These are phyloP conservation scores for Rhogogaster chlorosoma DNA, from an alignment of 2,888 invertebrate species.

Conservation along the genomic window DNA sequence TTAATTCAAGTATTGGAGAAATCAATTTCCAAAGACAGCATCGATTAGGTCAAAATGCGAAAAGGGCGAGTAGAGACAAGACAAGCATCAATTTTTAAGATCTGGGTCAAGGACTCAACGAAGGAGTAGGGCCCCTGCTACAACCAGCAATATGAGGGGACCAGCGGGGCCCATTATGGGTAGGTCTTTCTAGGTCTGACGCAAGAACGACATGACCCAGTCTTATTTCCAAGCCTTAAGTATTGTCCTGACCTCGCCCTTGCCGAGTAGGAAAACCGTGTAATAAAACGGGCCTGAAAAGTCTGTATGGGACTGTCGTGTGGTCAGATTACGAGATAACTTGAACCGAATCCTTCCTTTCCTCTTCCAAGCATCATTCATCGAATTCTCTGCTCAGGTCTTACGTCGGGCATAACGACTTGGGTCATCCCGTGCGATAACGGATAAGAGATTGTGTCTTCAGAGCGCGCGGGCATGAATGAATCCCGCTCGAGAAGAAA, in stretches of 20 bases:
- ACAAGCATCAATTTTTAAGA: slow-evolving; percentile 51
- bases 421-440: slow-evolving; percentile 54
- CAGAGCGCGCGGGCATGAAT: slow-evolving; percentile 50
- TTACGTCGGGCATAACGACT: background rate
- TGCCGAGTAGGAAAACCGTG: slow-evolving; percentile 67
- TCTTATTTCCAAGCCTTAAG: slow-evolving; percentile 66
- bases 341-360: slow-evolving; percentile 69
- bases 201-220: slow-evolving; percentile 73
- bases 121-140: slow-evolving; percentile 34
- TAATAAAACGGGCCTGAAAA: slow-evolving; percentile 65
- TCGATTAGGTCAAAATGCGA: slow-evolving; percentile 11
- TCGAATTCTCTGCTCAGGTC: slow-evolving; percentile 58
- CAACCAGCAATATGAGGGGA: slow-evolving; percentile 14
- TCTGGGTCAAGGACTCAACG: slow-evolving; percentile 64
- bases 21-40: background rate
- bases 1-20: slow-evolving; percentile 28
- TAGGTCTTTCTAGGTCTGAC: slow-evolving; percentile 62
- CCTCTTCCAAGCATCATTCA: slow-evolving; percentile 75
- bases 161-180: slow-evolving; percentile 36
- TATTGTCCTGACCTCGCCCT: slow-evolving; percentile 73
- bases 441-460: slow-evolving; percentile 53
- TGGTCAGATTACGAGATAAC: slow-evolving; percentile 75
- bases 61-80: slow-evolving; percentile 32
- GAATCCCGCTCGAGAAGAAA: slow-evolving; percentile 43
- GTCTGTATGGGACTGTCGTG: slow-evolving; percentile 19